These are phyloP conservation scores for Octodonta nipae DNA, from an alignment of 2,888 invertebrate genomes.

Conservation along the genomic window DNA sequence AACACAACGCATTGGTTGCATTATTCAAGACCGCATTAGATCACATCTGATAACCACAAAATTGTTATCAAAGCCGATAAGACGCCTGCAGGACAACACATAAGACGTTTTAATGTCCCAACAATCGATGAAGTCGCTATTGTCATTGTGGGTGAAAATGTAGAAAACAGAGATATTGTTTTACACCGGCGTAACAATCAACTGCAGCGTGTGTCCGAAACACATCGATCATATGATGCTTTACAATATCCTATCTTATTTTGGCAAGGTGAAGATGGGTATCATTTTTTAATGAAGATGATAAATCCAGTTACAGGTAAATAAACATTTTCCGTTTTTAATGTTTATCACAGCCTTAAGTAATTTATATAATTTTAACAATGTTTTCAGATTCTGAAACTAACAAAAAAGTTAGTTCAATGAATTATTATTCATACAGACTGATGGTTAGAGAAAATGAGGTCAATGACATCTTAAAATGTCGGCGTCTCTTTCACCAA, in stretches of 20 bases:
- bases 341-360: neutral
- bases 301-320: constrained; percentile 1
- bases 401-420: constrained; percentile 20
- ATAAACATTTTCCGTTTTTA: neutral
- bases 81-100: constrained; percentile 13
- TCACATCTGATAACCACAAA: constrained; percentile 22
- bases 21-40: constrained; percentile 23
- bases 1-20: constrained; percentile 21
- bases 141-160: constrained; percentile 2
- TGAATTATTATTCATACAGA: constrained; percentile 19
- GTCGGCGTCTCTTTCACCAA: constrained; percentile 24
- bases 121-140: constrained; percentile 4
- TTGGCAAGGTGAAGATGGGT: constrained; percentile 3
- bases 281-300: constrained; percentile 2
- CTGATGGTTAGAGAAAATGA: constrained; percentile 21
- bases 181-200: constrained; percentile 1
- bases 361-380: constrained; percentile 7
- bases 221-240: constrained; percentile 1
- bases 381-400: constrained; percentile 19
- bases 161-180: constrained; percentile 2
- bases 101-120: constrained; percentile 3
- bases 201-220: constrained; percentile 1
- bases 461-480: constrained; percentile 21
- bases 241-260: constrained; percentile 6
- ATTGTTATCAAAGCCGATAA: constrained; percentile 27